phyloP scores from a whole-genome alignment of 2,888 invertebrate genomes.

The Liposcelis brunnea region DNA sequence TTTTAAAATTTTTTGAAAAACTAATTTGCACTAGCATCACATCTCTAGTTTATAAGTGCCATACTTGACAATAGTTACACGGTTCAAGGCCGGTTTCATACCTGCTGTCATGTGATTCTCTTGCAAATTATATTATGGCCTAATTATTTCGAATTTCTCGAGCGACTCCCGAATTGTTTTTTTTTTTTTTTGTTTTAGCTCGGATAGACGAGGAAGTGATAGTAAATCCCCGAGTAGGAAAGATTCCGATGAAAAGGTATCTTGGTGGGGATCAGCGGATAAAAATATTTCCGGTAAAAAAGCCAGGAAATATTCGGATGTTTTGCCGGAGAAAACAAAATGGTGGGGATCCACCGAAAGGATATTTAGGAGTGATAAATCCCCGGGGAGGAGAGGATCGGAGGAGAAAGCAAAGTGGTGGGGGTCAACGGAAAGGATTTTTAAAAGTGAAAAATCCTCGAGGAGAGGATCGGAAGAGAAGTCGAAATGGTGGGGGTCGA shows the following conservation, averaged over 20 bases:
- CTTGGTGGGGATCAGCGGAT: slow-evolving; percentile 6
- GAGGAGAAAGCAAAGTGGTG: slow-evolving; percentile 5
- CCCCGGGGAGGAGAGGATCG: not conserved
- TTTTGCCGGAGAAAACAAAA: not conserved
- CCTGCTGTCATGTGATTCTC: too few species aligned
- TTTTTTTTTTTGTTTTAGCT: too few species aligned
- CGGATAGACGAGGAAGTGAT: not conserved
- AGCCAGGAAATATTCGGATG: slow-evolving; percentile 1
- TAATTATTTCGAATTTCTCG: too few species aligned
- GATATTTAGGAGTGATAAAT: not conserved
- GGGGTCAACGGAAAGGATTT: slow-evolving; percentile 6
- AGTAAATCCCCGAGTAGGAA: not conserved
- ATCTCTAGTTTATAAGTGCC: too few species aligned
- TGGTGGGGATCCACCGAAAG: slow-evolving; percentile 7
- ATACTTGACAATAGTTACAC: too few species aligned
- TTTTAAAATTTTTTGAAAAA: too few species aligned
- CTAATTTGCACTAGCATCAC: too few species aligned
- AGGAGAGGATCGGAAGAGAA: too few species aligned
- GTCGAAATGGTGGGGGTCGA: not conserved
- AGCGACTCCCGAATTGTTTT: too few species aligned
- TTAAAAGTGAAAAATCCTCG: not conserved
- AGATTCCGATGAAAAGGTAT: slow-evolving; percentile 1
- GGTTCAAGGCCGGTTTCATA: too few species aligned
- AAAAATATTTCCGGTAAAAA: not conserved
- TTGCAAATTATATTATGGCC: too few species aligned